Base-by-base conservation (phyloP, 1,140 invertebrate species). In the Vanessa atalanta region DNA sequence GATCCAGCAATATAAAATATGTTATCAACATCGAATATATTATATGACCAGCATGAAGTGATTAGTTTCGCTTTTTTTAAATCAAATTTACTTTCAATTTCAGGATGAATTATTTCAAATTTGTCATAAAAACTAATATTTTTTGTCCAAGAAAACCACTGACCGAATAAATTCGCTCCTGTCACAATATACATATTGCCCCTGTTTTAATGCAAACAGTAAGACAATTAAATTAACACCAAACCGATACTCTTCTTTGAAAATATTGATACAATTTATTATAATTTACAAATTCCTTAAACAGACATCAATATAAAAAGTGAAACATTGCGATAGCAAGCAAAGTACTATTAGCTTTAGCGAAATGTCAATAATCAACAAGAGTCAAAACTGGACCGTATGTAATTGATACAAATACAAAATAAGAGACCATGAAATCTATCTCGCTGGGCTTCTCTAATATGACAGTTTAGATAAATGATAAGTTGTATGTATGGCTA, bases 91-190 rank as follows among this genome's bases (percentile, higher is more conserved):
- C 37, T 53, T 23, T 79, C 63, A 64, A 31, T 57, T 50, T 73
- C 70, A 63, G 47, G 50, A 47, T 31, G 14, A 14, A 76, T 14
- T 55, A 5, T 9, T 64, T 79, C 37, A 61, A 90, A 91, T 68
- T 80, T 73, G 68, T 80, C 73, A 60, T 89, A 73, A 23, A 88
- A 73, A 16, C 65, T 47, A 50, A 81, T 73, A 26, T 82, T 68
- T 8, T 72, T 63, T 47, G 65, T 60, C 31, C 14, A 67, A n/a
- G 48, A 65, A 55, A 84, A 81, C 90, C 90, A 92, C 53, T 92
- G 89, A 12, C 83, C 83, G 73, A 89, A 90, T 72, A 92, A 75
- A 82, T 92, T 91, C 14, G 83, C 76, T 13, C 90, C 90, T 13
- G 88, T 65, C 31, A 88, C 82, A 72, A 75, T 73, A 70, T 84